These are phyloP conservation scores for Podiceps cristatus DNA, from an alignment of 2,113 vertebrate species.

Conservation along the genomic window DNA sequence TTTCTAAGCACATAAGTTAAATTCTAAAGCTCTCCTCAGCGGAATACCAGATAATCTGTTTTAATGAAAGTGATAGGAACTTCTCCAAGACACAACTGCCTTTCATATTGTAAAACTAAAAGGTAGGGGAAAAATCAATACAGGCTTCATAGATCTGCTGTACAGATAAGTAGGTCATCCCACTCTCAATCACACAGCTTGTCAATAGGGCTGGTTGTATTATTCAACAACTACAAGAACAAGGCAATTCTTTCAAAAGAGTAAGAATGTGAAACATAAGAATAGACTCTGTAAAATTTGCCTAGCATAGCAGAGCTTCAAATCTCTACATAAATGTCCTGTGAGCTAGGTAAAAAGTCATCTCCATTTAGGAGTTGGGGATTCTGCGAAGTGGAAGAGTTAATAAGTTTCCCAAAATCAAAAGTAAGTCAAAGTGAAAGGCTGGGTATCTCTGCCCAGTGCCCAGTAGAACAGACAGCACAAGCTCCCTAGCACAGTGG, in stretches of 20 bases:
- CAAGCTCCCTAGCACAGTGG: fast-evolving
- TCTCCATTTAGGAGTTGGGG: neutral
- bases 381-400: neutral
- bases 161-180: neutral
- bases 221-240: neutral
- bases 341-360: neutral
- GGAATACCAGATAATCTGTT: neutral
- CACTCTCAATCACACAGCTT: neutral
- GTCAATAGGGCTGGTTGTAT: neutral
- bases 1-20: neutral
- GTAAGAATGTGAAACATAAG: neutral
- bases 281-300: neutral
- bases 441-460: neutral
- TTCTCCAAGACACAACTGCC: neutral
- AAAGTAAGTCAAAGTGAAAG: neutral
- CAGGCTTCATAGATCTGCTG: neutral
- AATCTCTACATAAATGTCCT: neutral
- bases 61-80: neutral
- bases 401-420: neutral
- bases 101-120: neutral
- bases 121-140: neutral
- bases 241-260: neutral
- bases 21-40: neutral
- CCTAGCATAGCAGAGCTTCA: neutral
- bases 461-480: neutral